Evolutionary conservation across 1,140 invertebrate genomes (phyloP).

Genomic region (Heliconius congener): DNA sequence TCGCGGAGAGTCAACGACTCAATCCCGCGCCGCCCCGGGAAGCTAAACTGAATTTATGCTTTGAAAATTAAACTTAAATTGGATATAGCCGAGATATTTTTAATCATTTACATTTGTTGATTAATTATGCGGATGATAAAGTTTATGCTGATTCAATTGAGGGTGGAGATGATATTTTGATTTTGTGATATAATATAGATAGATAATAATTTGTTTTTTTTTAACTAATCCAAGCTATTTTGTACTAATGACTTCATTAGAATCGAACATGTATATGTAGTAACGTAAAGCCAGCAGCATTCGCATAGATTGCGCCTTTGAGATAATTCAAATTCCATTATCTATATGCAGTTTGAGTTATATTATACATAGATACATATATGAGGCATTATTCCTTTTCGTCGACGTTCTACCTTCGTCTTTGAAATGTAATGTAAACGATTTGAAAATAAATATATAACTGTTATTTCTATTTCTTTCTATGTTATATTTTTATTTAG

Average conservation of each 20-base stretch:
- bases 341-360: slow-evolving; percentile 12
- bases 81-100: slow-evolving; percentile 73
- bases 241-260: not conserved
- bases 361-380: not conserved
- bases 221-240: not conserved
- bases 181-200: not conserved
- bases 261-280: not conserved
- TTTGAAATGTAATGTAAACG: no score
- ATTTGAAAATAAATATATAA: no score
- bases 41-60: slow-evolving; percentile 79
- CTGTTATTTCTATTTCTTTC: no score
- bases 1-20: slow-evolving; percentile 63
- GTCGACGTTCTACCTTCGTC: not conserved
- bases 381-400: not conserved
- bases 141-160: slow-evolving; percentile 51
- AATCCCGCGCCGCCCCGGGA: slow-evolving; percentile 66
- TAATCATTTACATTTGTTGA: slow-evolving; percentile 52
- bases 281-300: not conserved
- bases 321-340: slow-evolving; percentile 7
- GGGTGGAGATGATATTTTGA: not conserved
- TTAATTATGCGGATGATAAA: slow-evolving; percentile 52
- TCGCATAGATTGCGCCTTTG: slow-evolving; percentile 2
- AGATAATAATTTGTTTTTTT: not conserved
- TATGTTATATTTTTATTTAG: no score
- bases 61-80: slow-evolving; percentile 80